Percentiles rank a stretch among this genome's conserved stretches.
These are phyloP conservation scores for Scaptomyza pallida DNA, from an alignment of 1,140 invertebrate genomes.

Conservation along the genomic window DNA sequence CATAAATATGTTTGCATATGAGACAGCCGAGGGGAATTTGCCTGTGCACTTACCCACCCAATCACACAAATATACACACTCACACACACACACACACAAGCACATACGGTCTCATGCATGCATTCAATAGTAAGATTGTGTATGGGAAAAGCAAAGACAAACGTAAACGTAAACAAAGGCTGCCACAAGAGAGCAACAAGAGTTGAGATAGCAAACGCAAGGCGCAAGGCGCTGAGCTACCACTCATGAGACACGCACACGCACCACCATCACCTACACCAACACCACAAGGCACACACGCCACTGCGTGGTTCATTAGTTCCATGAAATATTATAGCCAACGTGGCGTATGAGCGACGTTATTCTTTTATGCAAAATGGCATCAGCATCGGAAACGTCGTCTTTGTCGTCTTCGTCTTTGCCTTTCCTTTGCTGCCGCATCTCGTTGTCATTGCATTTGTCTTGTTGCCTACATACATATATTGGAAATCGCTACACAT, in stretches of 20 bases:
- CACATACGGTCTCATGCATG: not conserved
- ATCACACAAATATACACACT: not conserved
- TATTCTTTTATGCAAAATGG: conserved; percentile 46
- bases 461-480: conserved; percentile 11
- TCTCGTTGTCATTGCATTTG: not conserved
- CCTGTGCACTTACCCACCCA: conserved; percentile 14
- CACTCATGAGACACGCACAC: conserved; percentile 6
- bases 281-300: conserved; percentile 33
- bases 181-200: conserved; percentile 44
- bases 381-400: conserved; percentile 3
- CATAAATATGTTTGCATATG: conserved; percentile 63
- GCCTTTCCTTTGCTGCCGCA: not conserved
- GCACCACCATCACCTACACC: conserved; percentile 1
- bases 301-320: conserved; percentile 55
- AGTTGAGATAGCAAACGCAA: conserved; percentile 12
- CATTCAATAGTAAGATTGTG: conserved; percentile 19
- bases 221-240: conserved; percentile 1
- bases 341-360: conserved; percentile 62
- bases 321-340: conserved; percentile 58
- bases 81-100: not conserved
- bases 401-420: not conserved
- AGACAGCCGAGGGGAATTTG: conserved; percentile 13
- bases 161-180: conserved; percentile 28
- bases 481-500: conserved; percentile 41
- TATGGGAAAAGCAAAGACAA: conserved; percentile 19